phyloP scores from a whole-genome alignment of 2,113 vertebrate genomes.

The Stegastes partitus region DNA sequence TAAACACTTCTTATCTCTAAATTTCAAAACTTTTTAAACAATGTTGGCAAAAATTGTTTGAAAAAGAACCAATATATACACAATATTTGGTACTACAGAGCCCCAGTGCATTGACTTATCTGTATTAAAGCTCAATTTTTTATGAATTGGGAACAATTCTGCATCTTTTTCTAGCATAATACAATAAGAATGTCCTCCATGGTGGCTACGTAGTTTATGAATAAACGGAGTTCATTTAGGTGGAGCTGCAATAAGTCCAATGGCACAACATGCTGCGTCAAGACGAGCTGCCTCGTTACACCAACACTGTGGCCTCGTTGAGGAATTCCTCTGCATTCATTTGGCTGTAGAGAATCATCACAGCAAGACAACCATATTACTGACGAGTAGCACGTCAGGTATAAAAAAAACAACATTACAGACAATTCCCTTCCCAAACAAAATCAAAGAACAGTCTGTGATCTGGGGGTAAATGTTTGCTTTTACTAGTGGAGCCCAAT shows the following conservation, averaged over 20 bases:
- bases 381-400: not conserved
- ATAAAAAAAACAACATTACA: not conserved
- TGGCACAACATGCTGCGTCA: slow-evolving; percentile 2
- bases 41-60: no score
- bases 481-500: not conserved
- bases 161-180: not conserved
- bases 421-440: no score
- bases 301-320: slow-evolving; percentile 25
- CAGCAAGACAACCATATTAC: slow-evolving; percentile 3
- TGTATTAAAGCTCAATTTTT: not conserved
- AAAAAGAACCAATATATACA: no score
- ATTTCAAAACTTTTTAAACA: no score
- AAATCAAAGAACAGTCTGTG: not conserved
- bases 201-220: not conserved
- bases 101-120: not conserved
- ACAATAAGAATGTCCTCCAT: not conserved
- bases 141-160: not conserved
- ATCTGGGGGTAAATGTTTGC: no score
- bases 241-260: slow-evolving; percentile 2
- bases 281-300: slow-evolving; percentile 36
- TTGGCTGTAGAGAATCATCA: slow-evolving; percentile 8
- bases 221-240: not conserved
- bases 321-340: slow-evolving; percentile 33
- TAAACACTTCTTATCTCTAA: no score
- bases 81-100: no score